Conservation (phyloP, 2,797 vertebrate species). For the Arnoldichthys spilopterus region DNA sequence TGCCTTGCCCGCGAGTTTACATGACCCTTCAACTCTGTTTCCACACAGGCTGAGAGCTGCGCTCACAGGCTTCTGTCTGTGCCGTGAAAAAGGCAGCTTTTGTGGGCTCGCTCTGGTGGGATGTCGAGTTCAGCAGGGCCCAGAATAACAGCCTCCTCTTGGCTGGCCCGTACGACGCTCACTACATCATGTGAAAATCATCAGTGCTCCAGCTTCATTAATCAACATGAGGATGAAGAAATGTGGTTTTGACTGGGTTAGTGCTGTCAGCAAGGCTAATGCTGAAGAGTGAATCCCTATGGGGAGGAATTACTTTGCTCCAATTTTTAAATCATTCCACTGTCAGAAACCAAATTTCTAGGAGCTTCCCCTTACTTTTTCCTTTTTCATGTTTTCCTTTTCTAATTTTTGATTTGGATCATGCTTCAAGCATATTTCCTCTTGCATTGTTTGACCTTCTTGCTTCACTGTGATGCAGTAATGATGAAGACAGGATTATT, state of each 20-base stretch:
- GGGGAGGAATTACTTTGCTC: constrained; percentile 58
- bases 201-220: constrained; percentile 64
- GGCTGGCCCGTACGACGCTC: constrained; percentile 59
- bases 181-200: constrained; percentile 70
- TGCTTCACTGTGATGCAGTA: constrained; percentile 22
- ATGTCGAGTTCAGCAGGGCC: constrained; percentile 73
- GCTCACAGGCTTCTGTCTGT: constrained; percentile 70
- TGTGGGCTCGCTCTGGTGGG: constrained; percentile 69
- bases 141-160: constrained; percentile 65
- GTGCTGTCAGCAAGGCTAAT: constrained; percentile 65
- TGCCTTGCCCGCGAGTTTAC: constrained; percentile 75
- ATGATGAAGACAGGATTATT: constrained; percentile 8
- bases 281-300: constrained; percentile 63
- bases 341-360: constrained; percentile 51
- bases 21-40: constrained; percentile 78
- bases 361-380: constrained; percentile 42
- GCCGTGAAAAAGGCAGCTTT: constrained; percentile 69
- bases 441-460: constrained; percentile 29
- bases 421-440: constrained; percentile 19
- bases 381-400: constrained; percentile 21
- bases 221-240: constrained; percentile 64
- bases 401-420: constrained; percentile 22
- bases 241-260: constrained; percentile 68
- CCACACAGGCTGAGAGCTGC: constrained; percentile 70
- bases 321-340: constrained; percentile 55